Base-by-base conservation (phyloP, 2,888 invertebrate species). In the Diabrotica balteata region DNA sequence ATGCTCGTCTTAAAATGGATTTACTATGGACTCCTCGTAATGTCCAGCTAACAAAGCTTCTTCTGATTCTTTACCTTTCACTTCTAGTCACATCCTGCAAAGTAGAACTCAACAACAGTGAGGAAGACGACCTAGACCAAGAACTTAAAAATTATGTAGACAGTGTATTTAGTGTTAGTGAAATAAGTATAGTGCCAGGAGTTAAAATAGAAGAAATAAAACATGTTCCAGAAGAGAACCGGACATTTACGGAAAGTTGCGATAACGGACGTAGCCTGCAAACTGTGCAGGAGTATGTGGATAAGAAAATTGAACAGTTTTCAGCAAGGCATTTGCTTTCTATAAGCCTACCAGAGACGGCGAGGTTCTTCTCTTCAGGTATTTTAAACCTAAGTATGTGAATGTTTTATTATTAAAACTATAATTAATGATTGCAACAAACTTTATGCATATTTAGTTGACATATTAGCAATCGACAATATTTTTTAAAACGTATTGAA, bases 321-420 rank as follows among this genome's bases (percentile, higher is more conserved):
- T 84, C 88, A 4, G 85, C 87, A 60, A 87, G 85, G 63, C 91
- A 89, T 82, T 87, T 87, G 54, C 78, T 93, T 43, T 88, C 89
- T 45, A 88, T 93, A 8, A 89, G 90, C 77, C 78, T 93, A 59
- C 90, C 91, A 0, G 88, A 90, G 79, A 88, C 90, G 9, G 90
- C 90, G 0, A 86, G 90, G 71, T 84, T 89, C 54, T 86, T 65
- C 32, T 72, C 72, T 10, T 59, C 72, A 66, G 67, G 70, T 68
- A 58, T 57, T 8, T 9, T 57, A 11, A 57, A 44, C 8, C 43
- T 17, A 45, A 17, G 55, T 57, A 45, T 9, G 55, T 57, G 11
- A 11, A 45, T 4, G 54, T 32, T 32, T 32, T 32, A 32, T 32
- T 32, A 32, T 4, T 32, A 32, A 32, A 32, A 32, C 32, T 32